Evolutionary conservation across 2,113 vertebrate species (phyloP).

Genomic region (Notiomystis cincta): DNA sequence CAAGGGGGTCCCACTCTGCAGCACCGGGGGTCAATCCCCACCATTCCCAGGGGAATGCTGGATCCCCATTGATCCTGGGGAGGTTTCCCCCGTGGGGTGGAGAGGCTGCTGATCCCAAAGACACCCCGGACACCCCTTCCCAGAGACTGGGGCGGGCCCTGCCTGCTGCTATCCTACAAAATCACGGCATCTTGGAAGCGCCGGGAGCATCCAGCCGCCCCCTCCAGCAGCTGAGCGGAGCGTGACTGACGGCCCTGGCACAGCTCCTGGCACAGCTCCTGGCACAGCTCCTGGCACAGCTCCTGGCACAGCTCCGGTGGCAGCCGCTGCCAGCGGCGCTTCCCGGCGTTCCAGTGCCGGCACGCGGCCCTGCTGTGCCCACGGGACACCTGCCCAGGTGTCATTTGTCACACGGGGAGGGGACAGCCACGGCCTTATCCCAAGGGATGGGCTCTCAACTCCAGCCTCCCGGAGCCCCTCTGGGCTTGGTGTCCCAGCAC

Average conservation of each 20-base stretch:
- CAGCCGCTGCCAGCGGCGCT: background rate
- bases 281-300: background rate
- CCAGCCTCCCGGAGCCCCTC: background rate
- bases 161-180: background rate
- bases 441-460: fast-evolving
- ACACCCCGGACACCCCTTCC: fast-evolving
- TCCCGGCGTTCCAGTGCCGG: background rate
- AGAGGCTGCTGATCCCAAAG: background rate
- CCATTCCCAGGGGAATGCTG: fast-evolving
- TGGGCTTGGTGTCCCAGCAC: fast-evolving
- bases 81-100: background rate
- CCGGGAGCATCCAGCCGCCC: background rate
- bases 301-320: background rate
- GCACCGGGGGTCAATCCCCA: background rate
- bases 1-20: fast-evolving
- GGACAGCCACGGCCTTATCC: fast-evolving
- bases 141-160: fast-evolving
- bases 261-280: background rate
- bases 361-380: background rate
- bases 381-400: background rate
- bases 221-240: background rate
- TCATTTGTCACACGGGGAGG: background rate
- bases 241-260: background rate
- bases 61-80: fast-evolving
- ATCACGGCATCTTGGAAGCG: background rate